phyloP scores from a whole-genome alignment of 1,140 invertebrate genomes.

The Ceratoteleas bidentatus region DNA sequence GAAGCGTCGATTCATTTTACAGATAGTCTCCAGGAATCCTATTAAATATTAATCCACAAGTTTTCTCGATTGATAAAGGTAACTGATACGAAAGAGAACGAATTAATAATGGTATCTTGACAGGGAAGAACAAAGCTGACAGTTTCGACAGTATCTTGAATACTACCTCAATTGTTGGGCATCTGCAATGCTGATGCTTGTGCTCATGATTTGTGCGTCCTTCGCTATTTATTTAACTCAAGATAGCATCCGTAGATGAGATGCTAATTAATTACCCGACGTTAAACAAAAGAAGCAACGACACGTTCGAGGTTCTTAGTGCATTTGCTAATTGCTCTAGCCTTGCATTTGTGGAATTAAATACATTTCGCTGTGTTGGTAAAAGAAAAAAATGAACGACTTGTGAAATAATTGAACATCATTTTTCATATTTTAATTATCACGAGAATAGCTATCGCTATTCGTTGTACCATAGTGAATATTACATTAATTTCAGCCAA shows the following conservation, averaged over 20 bases:
- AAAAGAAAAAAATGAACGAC: conserved; percentile 21
- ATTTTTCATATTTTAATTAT: conserved; percentile 48
- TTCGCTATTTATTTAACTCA: conserved; percentile 36
- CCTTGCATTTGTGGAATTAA: conserved; percentile 59
- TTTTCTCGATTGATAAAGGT: too few relatives aligned
- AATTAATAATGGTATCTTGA: conserved; percentile 16
- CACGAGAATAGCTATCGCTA: conserved; percentile 5
- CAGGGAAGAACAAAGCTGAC: not conserved
- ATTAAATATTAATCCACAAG: too few relatives aligned
- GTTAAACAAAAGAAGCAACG: conserved; percentile 54
- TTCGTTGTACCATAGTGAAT: too few relatives aligned
- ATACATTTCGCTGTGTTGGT: conserved; percentile 37
- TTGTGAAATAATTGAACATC: conserved; percentile 42
- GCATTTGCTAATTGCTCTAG: conserved; percentile 57
- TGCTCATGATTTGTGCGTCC: conserved; percentile 27
- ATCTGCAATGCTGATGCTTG: conserved; percentile 27
- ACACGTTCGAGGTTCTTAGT: conserved; percentile 52
- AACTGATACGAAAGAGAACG: too few relatives aligned
- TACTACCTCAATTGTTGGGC: conserved; percentile 29
- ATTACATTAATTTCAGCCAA: too few relatives aligned
- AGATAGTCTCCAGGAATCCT: too few relatives aligned
- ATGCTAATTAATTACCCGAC: conserved; percentile 58
- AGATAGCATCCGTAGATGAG: conserved; percentile 54
- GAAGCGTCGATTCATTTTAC: too few relatives aligned
- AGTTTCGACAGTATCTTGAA: conserved; percentile 41